Evolutionary conservation across 2,888 invertebrate species (phyloP).

Genomic region (Orchesellides sinensis): DNA sequence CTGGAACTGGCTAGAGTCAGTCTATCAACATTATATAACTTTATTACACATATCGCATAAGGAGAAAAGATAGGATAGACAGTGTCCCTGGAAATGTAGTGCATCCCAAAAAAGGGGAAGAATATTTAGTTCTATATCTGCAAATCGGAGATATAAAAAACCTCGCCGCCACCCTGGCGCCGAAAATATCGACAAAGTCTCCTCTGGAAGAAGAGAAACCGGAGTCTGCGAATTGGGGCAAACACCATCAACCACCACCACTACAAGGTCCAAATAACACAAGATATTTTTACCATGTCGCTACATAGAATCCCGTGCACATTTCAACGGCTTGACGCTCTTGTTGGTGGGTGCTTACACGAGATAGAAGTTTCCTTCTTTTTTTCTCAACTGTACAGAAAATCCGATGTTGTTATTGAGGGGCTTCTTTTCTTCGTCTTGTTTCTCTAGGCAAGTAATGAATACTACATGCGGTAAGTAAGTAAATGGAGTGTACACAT

Average conservation of each 20-base stretch:
- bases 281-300: background rate
- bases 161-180: conserved; percentile 72
- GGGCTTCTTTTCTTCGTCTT: background rate
- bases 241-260: conserved; percentile 39
- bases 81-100: conserved; percentile 39
- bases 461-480: background rate
- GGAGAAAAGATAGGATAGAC: background rate
- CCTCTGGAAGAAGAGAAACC: conserved; percentile 23
- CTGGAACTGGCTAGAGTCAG: too few species aligned
- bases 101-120: conserved; percentile 18
- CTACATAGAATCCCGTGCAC: background rate
- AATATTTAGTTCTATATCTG: conserved; percentile 17
- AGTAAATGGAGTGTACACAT: too few species aligned
- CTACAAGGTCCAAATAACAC: background rate
- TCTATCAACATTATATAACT: too few species aligned
- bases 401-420: too few species aligned
- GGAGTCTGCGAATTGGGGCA: conserved; percentile 74
- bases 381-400: too few species aligned
- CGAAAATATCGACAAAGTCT: conserved; percentile 73
- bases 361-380: background rate
- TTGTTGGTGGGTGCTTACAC: too few species aligned
- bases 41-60: background rate
- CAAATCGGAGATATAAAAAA: conserved; percentile 59
- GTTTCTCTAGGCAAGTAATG: conserved; percentile 25
- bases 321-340: conserved; percentile 70